Conservation (phyloP, 2,797 vertebrate species). For the Falco concolor region DNA sequence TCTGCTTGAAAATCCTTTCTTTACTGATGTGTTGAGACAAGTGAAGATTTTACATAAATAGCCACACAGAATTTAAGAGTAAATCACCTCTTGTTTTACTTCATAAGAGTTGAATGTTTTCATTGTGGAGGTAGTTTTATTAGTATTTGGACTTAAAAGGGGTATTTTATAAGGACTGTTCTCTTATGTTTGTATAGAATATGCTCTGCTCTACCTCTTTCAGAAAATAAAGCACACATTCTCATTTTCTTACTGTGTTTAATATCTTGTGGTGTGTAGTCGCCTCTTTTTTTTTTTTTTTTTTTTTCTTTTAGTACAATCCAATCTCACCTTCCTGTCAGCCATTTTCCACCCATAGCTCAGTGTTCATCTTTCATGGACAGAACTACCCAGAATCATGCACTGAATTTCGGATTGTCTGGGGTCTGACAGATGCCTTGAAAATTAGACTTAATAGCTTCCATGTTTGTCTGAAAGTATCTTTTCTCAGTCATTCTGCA, state of each 20-base stretch:
- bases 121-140: not conserved
- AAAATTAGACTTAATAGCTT: not conserved
- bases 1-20: not conserved
- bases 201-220: not conserved
- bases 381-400: not conserved
- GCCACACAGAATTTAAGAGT: not conserved
- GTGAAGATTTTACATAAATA: not conserved
- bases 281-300: not conserved
- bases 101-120: not conserved
- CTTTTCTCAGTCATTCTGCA: not conserved
- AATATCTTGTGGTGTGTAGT: not conserved
- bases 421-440: not conserved
- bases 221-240: not conserved
- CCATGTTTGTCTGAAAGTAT: not conserved
- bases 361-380: not conserved
- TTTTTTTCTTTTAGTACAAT: not conserved
- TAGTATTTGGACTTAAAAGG: not conserved
- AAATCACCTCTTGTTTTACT: not conserved
- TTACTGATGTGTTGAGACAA: not conserved
- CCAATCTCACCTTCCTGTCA: not conserved
- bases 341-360: not conserved
- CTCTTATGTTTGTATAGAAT: not conserved
- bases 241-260: not conserved
- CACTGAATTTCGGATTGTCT: not conserved
- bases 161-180: not conserved